Base-by-base conservation (phyloP, 2,797 vertebrate species). In the Salmo trutta region DNA sequence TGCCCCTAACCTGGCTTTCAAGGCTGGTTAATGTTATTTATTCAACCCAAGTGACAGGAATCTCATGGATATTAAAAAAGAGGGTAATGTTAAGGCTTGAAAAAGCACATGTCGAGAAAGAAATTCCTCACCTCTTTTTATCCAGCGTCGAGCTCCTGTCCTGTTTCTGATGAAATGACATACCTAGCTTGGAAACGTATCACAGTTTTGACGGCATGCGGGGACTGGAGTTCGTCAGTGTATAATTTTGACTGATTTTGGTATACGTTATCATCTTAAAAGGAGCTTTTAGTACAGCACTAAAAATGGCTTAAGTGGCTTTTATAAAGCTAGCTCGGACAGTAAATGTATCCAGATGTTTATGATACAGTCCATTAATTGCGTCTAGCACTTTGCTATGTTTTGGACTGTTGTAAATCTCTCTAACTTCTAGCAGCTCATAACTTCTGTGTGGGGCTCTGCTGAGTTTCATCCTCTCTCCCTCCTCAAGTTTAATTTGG, bases 1-100 rank as follows among this genome's bases (percentile, higher is more conserved):
- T 71, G 14, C 77, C 84, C 83, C 87, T 82, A 78, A 87, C 87
- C 88, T 84, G 85, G 71, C 75, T 78, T 85, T 79, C 81, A 78
- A 82, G 81, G 82, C 90, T 92, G 90, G 75, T 82, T 92, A 89
- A 79, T 92, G 88, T 92, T 93, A 87, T 88, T 90, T 87, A 88
- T 81, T 90, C 77, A 90, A 89, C 87, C 68, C 81, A 86, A 85
- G 79, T 88, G 87, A 92, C 90, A 90, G 79, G 73, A 73, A 70
- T 79, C 78, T 78, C 71, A 71, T 75, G 66, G 75, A 87, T 91
- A 93, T 91, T 47, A 47, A 89, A 91, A 87, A 78, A 66, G 73
- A 77, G 74, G 77, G 82, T 85, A 81, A 79, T 66, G 75, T 74
- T 80, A 64, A 71, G 79, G 71, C 72, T 72, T 41, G 14, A 52